phyloP scores from a whole-genome alignment of 2,888 invertebrate genomes.

The Aromia moschata region DNA sequence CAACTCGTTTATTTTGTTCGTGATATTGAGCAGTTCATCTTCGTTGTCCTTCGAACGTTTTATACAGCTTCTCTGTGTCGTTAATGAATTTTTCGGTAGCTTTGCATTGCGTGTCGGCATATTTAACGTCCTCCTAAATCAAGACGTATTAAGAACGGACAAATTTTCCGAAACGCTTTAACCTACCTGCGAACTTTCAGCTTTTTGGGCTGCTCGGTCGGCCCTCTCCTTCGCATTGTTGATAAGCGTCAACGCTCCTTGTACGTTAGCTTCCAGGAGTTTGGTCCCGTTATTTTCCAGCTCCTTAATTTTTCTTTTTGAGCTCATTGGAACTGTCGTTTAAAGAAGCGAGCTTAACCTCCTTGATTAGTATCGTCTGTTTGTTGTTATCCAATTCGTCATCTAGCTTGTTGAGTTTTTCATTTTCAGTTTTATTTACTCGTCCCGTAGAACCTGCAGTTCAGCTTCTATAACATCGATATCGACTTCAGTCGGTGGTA shows the following conservation, averaged over 20 bases:
- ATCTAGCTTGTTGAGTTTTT: slow-evolving; percentile 74
- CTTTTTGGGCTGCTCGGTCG: slow-evolving; percentile 66
- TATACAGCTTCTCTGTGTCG: slow-evolving; percentile 69
- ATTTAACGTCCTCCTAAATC: slow-evolving; percentile 61
- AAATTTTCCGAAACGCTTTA: too few species aligned
- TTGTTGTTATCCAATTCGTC: slow-evolving; percentile 72
- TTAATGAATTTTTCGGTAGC: slow-evolving; percentile 72
- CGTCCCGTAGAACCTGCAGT: slow-evolving; percentile 68
- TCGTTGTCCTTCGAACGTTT: slow-evolving; percentile 78
- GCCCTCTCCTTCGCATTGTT: slow-evolving; percentile 78
- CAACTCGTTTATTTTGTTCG: slow-evolving; percentile 72
- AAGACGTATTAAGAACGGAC: slow-evolving; percentile 38
- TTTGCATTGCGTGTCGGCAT: slow-evolving; percentile 72
- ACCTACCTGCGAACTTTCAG: slow-evolving; percentile 53
- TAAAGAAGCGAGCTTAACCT: slow-evolving; percentile 74
- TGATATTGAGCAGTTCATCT: slow-evolving; percentile 72
- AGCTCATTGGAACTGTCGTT: slow-evolving; percentile 71
- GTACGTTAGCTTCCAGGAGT: slow-evolving; percentile 91
- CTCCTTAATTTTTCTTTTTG: slow-evolving; percentile 75
- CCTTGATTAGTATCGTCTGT: slow-evolving; percentile 76
- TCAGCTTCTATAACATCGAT: slow-evolving; percentile 71
- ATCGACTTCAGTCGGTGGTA: slow-evolving; percentile 79
- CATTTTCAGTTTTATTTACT: slow-evolving; percentile 69
- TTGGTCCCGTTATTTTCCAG: slow-evolving; percentile 81
- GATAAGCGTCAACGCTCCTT: slow-evolving; percentile 93